phyloP scores from a whole-genome alignment of 2,113 vertebrate genomes.

The Lophochroa leadbeateri region DNA sequence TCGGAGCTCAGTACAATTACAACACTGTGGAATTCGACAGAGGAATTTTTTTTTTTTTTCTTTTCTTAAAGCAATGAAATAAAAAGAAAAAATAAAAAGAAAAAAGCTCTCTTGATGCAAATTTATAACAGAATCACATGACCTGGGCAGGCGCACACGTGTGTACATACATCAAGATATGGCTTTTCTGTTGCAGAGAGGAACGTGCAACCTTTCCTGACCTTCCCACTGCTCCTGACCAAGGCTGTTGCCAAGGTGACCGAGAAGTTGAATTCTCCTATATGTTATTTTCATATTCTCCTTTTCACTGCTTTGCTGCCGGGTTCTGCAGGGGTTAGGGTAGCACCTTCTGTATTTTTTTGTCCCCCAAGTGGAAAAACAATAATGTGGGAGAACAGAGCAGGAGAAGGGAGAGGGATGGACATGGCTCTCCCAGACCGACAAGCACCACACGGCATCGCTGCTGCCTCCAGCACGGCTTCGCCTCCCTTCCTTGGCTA shows the following conservation, averaged over 20 bases:
- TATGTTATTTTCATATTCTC: not conserved
- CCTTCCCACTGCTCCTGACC: not conserved
- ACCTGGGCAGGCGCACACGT: conserved; percentile 64
- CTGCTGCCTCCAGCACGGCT: not conserved
- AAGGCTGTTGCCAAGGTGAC: not conserved
- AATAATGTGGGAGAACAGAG: not conserved
- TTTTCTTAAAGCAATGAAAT: conserved; percentile 28
- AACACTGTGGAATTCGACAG: conserved; percentile 62
- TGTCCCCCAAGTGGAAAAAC: not conserved
- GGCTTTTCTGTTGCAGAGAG: conserved; percentile 30
- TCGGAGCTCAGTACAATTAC: conserved; percentile 76
- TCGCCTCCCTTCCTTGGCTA: not conserved
- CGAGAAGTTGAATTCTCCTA: not conserved
- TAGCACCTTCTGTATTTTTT: not conserved
- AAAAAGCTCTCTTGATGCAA: conserved; percentile 46
- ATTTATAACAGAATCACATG: conserved; percentile 75
- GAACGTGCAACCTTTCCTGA: not conserved
- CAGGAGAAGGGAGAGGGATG: not conserved
- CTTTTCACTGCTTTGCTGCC: not conserved
- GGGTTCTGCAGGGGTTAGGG: not conserved
- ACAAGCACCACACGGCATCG: conserved; percentile 4
- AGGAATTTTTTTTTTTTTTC: not conserved
- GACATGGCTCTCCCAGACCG: not conserved
- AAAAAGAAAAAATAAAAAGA: not conserved
- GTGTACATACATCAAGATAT: conserved; percentile 9